Evolutionary conservation across 1,140 invertebrate species (phyloP), one percentile per base, ranked within the genome.

Genomic region (Aradophagus sp.): DNA sequence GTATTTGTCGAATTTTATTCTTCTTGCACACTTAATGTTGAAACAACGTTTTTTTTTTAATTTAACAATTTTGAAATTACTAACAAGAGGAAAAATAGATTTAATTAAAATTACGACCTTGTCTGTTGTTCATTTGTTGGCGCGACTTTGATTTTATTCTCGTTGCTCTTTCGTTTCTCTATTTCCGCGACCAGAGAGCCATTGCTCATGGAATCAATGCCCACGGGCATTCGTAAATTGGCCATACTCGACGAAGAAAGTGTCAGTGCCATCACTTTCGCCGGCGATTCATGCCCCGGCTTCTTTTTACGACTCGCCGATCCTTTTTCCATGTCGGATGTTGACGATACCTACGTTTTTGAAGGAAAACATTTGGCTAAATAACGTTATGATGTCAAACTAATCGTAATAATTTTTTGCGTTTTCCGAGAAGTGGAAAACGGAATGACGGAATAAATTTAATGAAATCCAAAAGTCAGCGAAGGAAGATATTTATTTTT

Each of bases 161-260:
- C 39, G 15, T 65, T 39, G 41, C 58, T 70, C 56, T 63, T 70
- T 68, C 55, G 39, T 19, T 42, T 72, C 13, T 71, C 42, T 17
- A 52, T 66, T 53, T 67, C 62, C 17, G 26, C 66, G 6, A 42
- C 26, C 0, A 62, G 52, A 12, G 67, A 74, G 0, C 41, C 65
- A n/a, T 76, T 69, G 34, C 62, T 76, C 10, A 78, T 39, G 15
- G 59, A 65, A 36, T 75, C 66, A 11, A 70, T 71, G 17, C 74
- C 68, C 23, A 75, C 62, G 5, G 72, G 73, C 32, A 77, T 75
- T 11, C 73, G 35, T 6, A 83, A 55, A 62, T 79, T 83, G n/a
- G 71, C 72, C 42, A 82, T 44, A 55, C 77, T 82, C 10, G 81
- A 77, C 0, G 80, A 75, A 16, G 75, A 77, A 36, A 74, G 48